Base-by-base conservation (phyloP, 2,797 vertebrate genomes). In the Chloroceryle amazona region DNA sequence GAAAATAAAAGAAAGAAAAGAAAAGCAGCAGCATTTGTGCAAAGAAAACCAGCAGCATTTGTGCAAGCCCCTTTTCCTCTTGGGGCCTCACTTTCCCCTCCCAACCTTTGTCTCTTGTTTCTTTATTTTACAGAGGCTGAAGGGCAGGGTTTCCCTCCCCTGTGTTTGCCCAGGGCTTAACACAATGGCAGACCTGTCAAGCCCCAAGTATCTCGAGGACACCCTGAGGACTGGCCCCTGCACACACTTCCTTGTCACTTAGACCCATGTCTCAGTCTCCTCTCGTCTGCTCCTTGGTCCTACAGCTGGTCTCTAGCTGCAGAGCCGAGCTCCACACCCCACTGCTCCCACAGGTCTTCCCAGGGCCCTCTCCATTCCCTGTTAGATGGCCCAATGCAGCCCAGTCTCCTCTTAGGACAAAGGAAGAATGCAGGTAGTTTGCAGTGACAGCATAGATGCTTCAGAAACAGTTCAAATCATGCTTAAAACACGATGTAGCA, bases 141-240 rank as follows among this genome's bases (percentile, higher is more conserved):
- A 81, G 95, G 96, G 95, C 96, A 89, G 96, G 95, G 93, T 86
- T 96, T 96, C 90, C 96, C 95, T 96, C 94, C 87, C 93, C 82
- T 4, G 25, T 96, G 94, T 93, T 94, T 93, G 88, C 90, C 85
- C 91, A 71, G 80, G 54, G 85, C 73, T 94, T 21, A 91, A 94
- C 88, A 97, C 95, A 97, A 96, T 95, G 91, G 55, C 72, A 94
- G 93, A 95, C 91, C 94, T 75, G 85, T 68, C 88, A 73, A 72
- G 70, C 81, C 68, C 66, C 18, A 2, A 62, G 82, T 29, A 35
- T 49, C 76, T 74, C 37, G 85, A 73, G 68, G 67, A 78, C 49
- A 93, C 90, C 72, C 85, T 1, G 44, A 91, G 91, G 49, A 63
- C 82, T 47, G 86, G 91, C 71, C 78, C 61, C 70, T 74, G 52